Percentiles rank a stretch among this genome's conserved stretches.
phyloP scores from a whole-genome alignment of 2,113 vertebrate species.

The Dissostichus mawsoni region DNA sequence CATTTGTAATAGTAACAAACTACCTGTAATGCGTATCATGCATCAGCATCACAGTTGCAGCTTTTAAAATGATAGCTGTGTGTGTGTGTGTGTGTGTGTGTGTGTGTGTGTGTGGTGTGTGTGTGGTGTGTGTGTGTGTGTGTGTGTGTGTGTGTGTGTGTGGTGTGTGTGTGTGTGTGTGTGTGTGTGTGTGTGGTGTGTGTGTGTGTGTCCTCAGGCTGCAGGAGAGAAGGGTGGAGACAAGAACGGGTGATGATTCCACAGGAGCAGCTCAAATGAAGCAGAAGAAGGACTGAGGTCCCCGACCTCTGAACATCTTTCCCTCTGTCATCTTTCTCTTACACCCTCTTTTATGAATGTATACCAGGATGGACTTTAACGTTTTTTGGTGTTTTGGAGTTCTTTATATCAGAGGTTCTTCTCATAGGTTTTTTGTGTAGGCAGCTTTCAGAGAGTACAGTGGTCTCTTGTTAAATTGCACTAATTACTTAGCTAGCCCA shows the following conservation, averaged over 20 bases:
- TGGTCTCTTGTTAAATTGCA: conserved; percentile 82
- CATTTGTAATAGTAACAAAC: too few species aligned
- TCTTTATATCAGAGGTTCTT: conserved; percentile 65
- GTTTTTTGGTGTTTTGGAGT: conserved; percentile 59
- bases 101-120: conserved; percentile 41
- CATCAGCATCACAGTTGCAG: not conserved
- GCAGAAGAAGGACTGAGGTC: conserved; percentile 42
- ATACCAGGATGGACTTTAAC: conserved; percentile 69
- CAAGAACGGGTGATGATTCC: conserved; percentile 73
- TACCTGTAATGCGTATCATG: too few species aligned
- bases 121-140: conserved; percentile 43
- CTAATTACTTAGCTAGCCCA: conserved; percentile 78
- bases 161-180: conserved; percentile 42
- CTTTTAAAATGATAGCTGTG: not conserved
- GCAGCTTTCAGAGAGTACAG: conserved; percentile 81
- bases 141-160: conserved; percentile 40
- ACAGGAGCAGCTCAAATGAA: conserved; percentile 44
- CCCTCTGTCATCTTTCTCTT: conserved; percentile 56
- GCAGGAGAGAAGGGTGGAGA: conserved; percentile 78
- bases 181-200: conserved; percentile 42
- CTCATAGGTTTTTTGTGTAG: conserved; percentile 65
- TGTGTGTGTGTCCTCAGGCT: conserved; percentile 62
- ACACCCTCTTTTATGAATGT: conserved; percentile 78
- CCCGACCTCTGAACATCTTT: conserved; percentile 45
- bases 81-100: conserved; percentile 30